Base-by-base conservation (phyloP, 2,888 invertebrate genomes). In the Callosobruchus maculatus region DNA sequence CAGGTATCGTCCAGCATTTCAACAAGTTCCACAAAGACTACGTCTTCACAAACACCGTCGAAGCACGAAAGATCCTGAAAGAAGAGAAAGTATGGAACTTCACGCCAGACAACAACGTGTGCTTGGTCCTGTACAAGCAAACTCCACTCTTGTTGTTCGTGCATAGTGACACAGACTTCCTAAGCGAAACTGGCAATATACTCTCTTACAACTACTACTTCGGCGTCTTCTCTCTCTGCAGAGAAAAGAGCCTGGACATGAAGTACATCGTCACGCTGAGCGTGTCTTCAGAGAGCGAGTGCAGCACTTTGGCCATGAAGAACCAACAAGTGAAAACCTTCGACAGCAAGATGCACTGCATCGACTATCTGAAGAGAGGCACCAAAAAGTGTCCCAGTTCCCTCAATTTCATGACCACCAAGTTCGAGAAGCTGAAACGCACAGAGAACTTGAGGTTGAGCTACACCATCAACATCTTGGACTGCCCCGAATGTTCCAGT, bases 21-120 rank as follows among this genome's bases (percentile, higher is more conserved):
- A 73, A 68, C 4, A 75, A 76, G 68, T 74, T 72, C 71, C 78
- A 78, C 72, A 72, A 70, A 21, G 78, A 76, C n/a, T 76, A 78
- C 73, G 49, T 78, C 31, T 77, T 78, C 71, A 21, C 68, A n/a
- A 74, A 73, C 67, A 68, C 67, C 0, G 76, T 77, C 0, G 70
- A 71, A 26, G 78, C 78, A 0, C 71, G 70, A 21, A 78, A 78
- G 70, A 77, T 74, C 67, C 70, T 78, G 20, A 78, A 78, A 31
- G 77, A 70, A 22, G 76, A 78, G 30, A 78, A 78, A 68, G 74
- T 77, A 9, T 78, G 78, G 78, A 76, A 78, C 74, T 78, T 76
- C 70, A 66, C 68, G 22, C 49, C 75, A 4, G 78, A 78, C 67
- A 76, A 75, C 0, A 75, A 78, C 67, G 77, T 78, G 21, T 78